These are phyloP conservation scores for Argopecten irradians DNA, from an alignment of 1,140 invertebrate species.

Conservation along the genomic window DNA sequence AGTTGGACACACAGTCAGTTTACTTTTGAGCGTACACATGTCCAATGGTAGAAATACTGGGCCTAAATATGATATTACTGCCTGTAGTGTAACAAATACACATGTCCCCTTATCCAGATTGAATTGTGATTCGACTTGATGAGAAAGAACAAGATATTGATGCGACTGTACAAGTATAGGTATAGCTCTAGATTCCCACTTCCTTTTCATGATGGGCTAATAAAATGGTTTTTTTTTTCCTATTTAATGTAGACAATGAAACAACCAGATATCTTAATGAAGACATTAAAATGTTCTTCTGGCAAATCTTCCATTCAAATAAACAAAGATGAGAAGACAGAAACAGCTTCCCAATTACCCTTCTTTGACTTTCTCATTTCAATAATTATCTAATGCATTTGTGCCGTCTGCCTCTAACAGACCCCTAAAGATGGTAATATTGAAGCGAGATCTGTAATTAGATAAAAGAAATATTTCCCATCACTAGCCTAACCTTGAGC, in stretches of 20 bases:
- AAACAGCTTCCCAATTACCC: background rate
- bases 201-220: no score
- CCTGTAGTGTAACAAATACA: no score
- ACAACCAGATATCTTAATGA: background rate
- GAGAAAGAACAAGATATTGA: no score
- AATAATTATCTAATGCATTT: background rate
- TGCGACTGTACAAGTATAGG: no score
- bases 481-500: constrained; percentile 14
- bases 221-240: no score
- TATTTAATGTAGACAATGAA: background rate
- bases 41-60: no score
- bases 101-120: no score
- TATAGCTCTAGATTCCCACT: no score
- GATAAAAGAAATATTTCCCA: background rate
- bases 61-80: no score
- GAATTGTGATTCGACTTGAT: no score
- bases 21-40: no score
- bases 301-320: background rate
- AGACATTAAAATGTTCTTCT: background rate
- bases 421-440: background rate
- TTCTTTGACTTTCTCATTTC: background rate
- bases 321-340: background rate
- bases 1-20: no score
- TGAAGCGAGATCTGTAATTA: background rate
- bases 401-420: background rate